Evolutionary conservation across 1,140 invertebrate genomes (phyloP), one percentile per base, ranked within the genome.

Genomic region (Hylaeus anthracinus): DNA sequence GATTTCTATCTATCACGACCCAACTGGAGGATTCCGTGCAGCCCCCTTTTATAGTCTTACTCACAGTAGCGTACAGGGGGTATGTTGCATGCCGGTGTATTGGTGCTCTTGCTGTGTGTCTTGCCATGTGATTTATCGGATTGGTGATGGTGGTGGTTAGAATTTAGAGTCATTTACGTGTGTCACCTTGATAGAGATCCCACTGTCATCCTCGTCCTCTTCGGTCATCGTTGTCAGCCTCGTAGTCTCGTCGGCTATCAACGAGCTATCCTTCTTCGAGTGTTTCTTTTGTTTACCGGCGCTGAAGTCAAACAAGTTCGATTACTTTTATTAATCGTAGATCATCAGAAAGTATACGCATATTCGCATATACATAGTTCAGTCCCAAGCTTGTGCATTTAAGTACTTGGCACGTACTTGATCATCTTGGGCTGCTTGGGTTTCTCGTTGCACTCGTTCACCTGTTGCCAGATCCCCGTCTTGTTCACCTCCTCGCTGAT

Each of bases 401-500:
- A 26, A 26, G 26, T 45, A 45, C 45, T 45, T 2, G 45, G 1
- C 45, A 85, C 91, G 79, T 90, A 93, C 92, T 91, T 93, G 70
- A 90, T 92, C 53, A 90, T 72, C 80, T 93, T 92, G 6, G 89
- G 88, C 65, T 93, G 91, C 65, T 94, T 94, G 26, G 87, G 85
- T 37, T 92, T 92, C 67, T 93, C 92, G 79, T 95, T 96, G 71
- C 90, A 93, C 80, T 95, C 94, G 87, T 98, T 98, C 15, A 99
- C 97, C 91, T 98, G 97, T 89, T 98, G 97, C 98, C 98, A 99
- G 87, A 99, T 97, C 41, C 97, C 97, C 45, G 97, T 98, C 91
- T 98, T 98, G 90, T 98, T 97, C 37, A 99, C 96, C 92, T 99
- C 98, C 92, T 98, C 98, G 37, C 97, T 97, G 89, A 99, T 98